Conservation (phyloP, 2,797 vertebrate species). For the Otolemur crassicaudatus region DNA sequence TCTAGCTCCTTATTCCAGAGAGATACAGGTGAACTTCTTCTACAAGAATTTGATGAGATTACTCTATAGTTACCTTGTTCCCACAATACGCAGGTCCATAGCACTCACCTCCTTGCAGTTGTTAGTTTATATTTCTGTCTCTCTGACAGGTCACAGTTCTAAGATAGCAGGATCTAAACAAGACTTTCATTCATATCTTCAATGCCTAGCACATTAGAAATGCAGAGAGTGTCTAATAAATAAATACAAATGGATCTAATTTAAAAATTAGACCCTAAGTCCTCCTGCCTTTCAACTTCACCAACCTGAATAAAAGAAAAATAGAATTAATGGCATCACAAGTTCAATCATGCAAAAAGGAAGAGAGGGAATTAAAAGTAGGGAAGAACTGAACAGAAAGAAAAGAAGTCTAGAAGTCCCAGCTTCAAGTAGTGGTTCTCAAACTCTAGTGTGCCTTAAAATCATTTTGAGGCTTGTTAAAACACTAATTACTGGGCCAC, state of each 20-base stretch:
- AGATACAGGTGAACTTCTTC: neutral
- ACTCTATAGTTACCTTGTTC: neutral
- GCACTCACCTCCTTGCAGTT: neutral
- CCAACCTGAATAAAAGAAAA: neutral
- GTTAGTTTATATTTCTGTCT: neutral
- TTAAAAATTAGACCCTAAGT: slow-evolving; percentile 4
- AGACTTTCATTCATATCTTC: neutral
- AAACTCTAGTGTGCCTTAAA: neutral
- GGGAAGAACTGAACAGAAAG: neutral
- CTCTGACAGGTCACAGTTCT: neutral
- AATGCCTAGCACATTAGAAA: neutral
- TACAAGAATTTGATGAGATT: neutral
- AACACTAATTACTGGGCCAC: neutral
- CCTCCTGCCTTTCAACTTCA: neutral
- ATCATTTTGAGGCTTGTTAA: neutral
- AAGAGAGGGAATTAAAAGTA: neutral
- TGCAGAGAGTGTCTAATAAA: neutral
- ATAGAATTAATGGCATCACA: neutral
- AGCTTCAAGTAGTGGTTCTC: neutral
- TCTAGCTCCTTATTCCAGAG: neutral
- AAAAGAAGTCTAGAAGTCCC: neutral
- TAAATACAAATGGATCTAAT: neutral
- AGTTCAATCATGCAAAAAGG: neutral
- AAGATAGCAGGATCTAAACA: neutral
- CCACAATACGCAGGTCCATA: neutral